Conservation (phyloP, 2,888 invertebrate genomes). For the Pantelozetes paolii region DNA sequence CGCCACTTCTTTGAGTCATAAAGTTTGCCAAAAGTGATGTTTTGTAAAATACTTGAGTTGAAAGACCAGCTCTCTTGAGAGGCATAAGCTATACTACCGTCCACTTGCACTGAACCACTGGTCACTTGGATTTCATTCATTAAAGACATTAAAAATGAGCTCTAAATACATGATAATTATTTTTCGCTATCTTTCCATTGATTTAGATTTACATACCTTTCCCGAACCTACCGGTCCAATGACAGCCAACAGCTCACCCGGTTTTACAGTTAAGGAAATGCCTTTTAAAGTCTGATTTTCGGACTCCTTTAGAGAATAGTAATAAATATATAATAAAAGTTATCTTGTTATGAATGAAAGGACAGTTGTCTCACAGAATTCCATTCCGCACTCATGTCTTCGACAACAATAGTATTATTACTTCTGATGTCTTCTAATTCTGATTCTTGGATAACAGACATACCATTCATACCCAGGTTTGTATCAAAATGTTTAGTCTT, state of each 20-base stretch:
- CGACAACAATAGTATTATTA: constrained; percentile 24
- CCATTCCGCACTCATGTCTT: constrained; percentile 28
- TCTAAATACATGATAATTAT: constrained; percentile 45
- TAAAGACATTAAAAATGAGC: constrained; percentile 42
- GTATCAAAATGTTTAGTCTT: constrained; percentile 51
- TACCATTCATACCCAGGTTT: constrained; percentile 56
- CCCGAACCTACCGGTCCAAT: constrained; percentile 86
- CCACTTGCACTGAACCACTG: constrained; percentile 10
- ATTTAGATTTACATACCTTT: constrained; percentile 48
- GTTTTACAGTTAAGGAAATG: constrained; percentile 51
- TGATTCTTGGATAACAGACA: neutral
- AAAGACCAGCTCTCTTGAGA: constrained; percentile 44
- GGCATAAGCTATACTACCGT: constrained; percentile 40
- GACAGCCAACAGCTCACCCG: constrained; percentile 63
- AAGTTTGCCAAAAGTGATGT: constrained; percentile 54
- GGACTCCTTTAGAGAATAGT: constrained; percentile 40
- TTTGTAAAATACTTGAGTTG: constrained; percentile 54
- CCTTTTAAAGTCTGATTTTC: constrained; percentile 51
- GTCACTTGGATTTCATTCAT: constrained; percentile 35
- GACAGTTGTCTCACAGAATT: neutral
- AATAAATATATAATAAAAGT: too few species aligned
- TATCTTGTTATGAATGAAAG: too few species aligned
- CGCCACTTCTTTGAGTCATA: constrained; percentile 52
- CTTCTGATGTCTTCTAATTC: neutral
- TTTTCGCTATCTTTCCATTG: too few species aligned